Base-by-base conservation (phyloP, 2,113 vertebrate species). In the Phodopus roborovskii region DNA sequence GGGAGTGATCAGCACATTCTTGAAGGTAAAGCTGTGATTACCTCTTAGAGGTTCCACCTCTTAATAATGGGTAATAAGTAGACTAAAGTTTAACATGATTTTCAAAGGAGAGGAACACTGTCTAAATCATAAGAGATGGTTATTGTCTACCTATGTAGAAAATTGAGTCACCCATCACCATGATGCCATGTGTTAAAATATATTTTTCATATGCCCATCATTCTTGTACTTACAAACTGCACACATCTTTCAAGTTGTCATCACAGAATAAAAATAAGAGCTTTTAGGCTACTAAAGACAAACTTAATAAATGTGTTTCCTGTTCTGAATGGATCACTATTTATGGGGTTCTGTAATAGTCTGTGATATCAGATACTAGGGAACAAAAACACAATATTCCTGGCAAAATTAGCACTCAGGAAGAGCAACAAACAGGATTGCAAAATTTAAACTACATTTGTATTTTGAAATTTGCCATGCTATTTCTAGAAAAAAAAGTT, bases 191-290 rank as follows among this genome's bases (percentile, higher is more conserved):
- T 78, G 90, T 53, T 85, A 93, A 70, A 73, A n/a, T 42, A 17
- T 26, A 33, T 24, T 77, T 66, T 10, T 48, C 62, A 82, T 2
- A 73, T 30, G 24, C 20, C 48, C 5, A n/a, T 9, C 17, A 53
- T 66, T 64, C 42, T 17, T 22, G 2, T 81, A 45, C 79, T 94
- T 81, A 88, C 81, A 64, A 81, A 8, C 60, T 82, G 33, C 13
- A 58, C 4, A 62, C 90, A 79, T 88, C 17, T 78, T 15, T 95
- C 56, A 90, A 50, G 9, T 85, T 91, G 75, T 84, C 10, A 39
- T 64, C 26, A 42, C 50, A 71, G 5, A 8, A 22, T 92, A 83
- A 93, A 92, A 66, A 64, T 92, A 92, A 91, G 70, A 94, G 17
- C 45, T 90, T 88, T 92, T 92, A 64, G 50, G 22, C 36, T 75